phyloP scores from a whole-genome alignment of 2,888 invertebrate species.

The Octodonta nipae region DNA sequence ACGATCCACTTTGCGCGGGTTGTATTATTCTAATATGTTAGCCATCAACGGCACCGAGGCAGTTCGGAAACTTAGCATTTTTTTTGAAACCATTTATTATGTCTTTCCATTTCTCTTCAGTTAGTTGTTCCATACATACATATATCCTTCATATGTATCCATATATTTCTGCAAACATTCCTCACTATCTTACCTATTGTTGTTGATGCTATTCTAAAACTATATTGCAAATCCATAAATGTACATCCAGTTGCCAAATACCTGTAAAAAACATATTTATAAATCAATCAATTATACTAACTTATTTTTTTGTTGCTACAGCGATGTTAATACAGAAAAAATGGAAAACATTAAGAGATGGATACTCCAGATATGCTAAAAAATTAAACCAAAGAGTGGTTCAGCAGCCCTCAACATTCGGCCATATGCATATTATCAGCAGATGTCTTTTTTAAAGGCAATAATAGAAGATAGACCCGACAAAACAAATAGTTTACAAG shows the following conservation, averaged over 20 bases:
- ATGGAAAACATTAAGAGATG: conserved; percentile 2
- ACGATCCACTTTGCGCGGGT: conserved; percentile 2
- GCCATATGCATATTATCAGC: not conserved
- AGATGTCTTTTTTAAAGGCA: not conserved
- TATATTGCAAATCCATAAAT: conserved; percentile 3
- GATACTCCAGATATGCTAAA: conserved; percentile 3
- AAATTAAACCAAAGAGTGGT: conserved; percentile 1
- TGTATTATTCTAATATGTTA: conserved; percentile 5
- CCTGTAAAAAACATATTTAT: too few species aligned
- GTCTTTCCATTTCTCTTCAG: not conserved
- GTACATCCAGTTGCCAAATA: too few species aligned
- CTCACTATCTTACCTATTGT: conserved; percentile 4
- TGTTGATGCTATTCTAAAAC: conserved; percentile 5
- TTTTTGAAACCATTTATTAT: conserved; percentile 4
- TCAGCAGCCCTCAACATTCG: not conserved
- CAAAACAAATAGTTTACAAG: too few species aligned
- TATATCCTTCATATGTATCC: conserved; percentile 3
- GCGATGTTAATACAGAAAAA: not conserved
- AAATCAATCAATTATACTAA: too few species aligned
- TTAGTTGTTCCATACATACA: conserved; percentile 1
- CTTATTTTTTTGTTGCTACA: too few species aligned
- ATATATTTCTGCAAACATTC: conserved; percentile 5
- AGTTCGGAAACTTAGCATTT: conserved; percentile 5
- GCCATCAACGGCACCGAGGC: conserved; percentile 4
- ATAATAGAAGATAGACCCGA: too few species aligned